Evolutionary conservation across 1,140 invertebrate species (phyloP), one percentile per base, ranked within the genome.

Genomic region (Drosophila kepulauana): DNA sequence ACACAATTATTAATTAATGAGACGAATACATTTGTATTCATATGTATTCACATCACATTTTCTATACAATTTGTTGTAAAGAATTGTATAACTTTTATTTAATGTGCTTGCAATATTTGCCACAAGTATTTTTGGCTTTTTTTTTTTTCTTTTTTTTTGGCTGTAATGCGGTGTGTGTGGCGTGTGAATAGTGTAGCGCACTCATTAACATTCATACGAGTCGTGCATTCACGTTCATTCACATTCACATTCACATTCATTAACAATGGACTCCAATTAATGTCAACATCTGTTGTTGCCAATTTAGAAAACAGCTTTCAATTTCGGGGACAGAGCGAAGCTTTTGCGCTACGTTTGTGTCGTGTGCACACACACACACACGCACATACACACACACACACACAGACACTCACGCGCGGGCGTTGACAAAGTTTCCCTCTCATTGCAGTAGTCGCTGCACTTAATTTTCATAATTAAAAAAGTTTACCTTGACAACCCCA

Each of bases 381-480:
- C 25, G 0, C 66, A 61, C 20, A 3, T 8, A 15, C 38, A n/a
- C 51, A 20, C 38, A 15, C n/a, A 28, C 11, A 6, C 13, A 13
- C 35, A 41, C 20, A 16, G 15, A 35, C n/a, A 15, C 8, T 11
- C n/a, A 43, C 16, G 38, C 33, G 58, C 59, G 51, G 3, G 25
- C 65, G 81, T 63, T 84, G 66, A 75, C 51, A 70, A 75, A 70
- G 72, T 78, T 81, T 82, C 73, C 58, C 73, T 76, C 63, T 82
- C 66, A 68, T 73, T 77, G 72, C 76, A 62, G 72, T 87, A 76
- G 72, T 79, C 72, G 66, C 69, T 87, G 82, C 82, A 87, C 82
- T 87, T 87, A 82, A 87, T 87, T 87, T 87, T 87, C 82, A 87
- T 87, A 87, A 87, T 87, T 87, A 87, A 87, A 87, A 87, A 87